Base-by-base conservation (phyloP, 2,888 invertebrate species). In the Erebia epiphron region DNA sequence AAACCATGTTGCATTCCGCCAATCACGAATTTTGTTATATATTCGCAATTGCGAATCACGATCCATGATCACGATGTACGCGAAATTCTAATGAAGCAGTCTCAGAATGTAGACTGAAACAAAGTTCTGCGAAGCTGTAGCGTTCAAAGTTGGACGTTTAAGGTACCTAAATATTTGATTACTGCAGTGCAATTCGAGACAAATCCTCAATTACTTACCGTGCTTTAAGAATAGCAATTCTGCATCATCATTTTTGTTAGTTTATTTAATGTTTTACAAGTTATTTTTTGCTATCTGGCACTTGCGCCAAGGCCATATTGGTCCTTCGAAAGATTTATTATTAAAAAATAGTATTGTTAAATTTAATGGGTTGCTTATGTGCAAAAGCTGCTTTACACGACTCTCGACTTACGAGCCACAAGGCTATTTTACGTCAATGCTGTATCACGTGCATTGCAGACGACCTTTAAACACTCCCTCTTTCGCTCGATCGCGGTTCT, bases 401-500 rank as follows among this genome's bases (percentile, higher is more conserved):
- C 46, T n/a, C 54, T 35, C 56, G 56, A 72, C 46, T n/a, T 41
- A 52, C 58, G 52, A 72, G 71, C 73, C 64, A 74, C 81, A 80
- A 85, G 84, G 83, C 75, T 83, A 75, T 68, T 80, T 81, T 82
- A 86, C 86, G 87, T 86, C 83, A 82, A 67, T 16, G 75, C 74
- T 76, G 72, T 79, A 83, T 87, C 86, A 88, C 88, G 87, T 83
- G 88, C 81, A 18, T 54, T 69, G 65, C 56, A 9, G 21, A 14
- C 79, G 84, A 81, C 87, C 86, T 87, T 84, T 79, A 79, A 78
- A 71, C 71, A 67, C 69, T 70, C 70, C 68, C 65, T 68, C 72
- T 69, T 72, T 72, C 66, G 43, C 54, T 68, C 65, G 66, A 67
- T 69, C 62, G 69, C 52, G 49, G 49, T 56, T 67, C 49, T 68